Evolutionary conservation across 1,140 invertebrate genomes (phyloP).

Genomic region (Copidosoma floridanum): DNA sequence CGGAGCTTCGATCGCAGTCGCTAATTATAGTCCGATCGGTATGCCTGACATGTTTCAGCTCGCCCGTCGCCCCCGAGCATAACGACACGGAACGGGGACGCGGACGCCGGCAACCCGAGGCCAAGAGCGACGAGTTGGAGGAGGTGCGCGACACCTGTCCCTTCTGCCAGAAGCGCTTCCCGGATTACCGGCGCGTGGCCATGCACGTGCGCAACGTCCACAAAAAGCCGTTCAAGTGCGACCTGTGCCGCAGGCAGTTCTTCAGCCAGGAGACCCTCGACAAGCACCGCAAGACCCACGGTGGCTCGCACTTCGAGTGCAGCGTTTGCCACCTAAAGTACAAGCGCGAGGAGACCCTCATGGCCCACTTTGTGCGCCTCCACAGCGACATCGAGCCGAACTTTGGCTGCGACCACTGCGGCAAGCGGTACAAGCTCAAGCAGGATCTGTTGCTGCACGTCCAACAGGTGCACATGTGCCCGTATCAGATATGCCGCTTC

Average conservation of each 20-base stretch:
- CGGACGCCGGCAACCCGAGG: conserved; percentile 4
- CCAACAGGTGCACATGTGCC: conserved; percentile 36
- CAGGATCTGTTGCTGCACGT: conserved; percentile 31
- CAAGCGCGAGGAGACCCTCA: conserved; percentile 53
- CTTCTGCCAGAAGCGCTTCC: conserved; percentile 29
- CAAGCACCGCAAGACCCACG: conserved; percentile 31
- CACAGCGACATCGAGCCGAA: conserved; percentile 31
- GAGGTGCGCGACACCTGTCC: conserved; percentile 22
- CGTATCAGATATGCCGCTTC: conserved; percentile 29
- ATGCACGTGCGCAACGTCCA: conserved; percentile 40
- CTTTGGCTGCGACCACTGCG: conserved; percentile 41
- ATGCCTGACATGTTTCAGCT: too few species aligned
- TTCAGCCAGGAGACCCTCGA: conserved; percentile 16
- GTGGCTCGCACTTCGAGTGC: conserved; percentile 31
- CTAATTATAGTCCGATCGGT: too few species aligned
- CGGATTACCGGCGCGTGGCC: conserved; percentile 40
- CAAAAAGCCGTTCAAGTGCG: conserved; percentile 25
- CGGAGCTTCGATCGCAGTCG: too few species aligned
- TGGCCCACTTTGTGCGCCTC: conserved; percentile 52
- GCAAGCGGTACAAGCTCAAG: conserved; percentile 39
- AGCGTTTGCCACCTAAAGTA: conserved; percentile 51
- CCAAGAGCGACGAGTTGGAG: conserved; percentile 19
- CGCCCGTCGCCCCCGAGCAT: too few species aligned
- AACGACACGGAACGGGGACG: neutral
- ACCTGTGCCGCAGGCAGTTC: conserved; percentile 36